Percentiles rank a stretch among this genome's conserved stretches.
phyloP scores from a whole-genome alignment of 2,888 invertebrate genomes.

The Chloroclystis v-ata region DNA sequence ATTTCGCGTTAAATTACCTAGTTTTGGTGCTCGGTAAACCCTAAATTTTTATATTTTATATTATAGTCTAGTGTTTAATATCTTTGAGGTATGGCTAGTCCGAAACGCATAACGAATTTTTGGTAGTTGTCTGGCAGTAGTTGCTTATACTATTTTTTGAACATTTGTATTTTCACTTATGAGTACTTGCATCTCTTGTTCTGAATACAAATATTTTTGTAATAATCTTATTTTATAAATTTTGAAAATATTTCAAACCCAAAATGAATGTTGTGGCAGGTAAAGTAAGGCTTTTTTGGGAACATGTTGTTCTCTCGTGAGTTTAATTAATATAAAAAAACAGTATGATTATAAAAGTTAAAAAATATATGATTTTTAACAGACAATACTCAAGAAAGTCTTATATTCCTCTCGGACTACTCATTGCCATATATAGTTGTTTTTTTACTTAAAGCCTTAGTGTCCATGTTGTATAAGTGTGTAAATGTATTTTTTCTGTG shows the following conservation, averaged over 20 bases:
- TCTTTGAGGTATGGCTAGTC: conserved; percentile 61
- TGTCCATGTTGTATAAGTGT: conserved; percentile 48
- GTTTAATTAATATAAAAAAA: too few relatives aligned
- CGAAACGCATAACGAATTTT: conserved; percentile 50
- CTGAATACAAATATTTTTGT: too few relatives aligned
- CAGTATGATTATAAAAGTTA: too few relatives aligned
- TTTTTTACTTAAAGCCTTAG: conserved; percentile 58
- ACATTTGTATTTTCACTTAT: background rate
- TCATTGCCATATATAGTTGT: conserved; percentile 66
- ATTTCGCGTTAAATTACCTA: conserved; percentile 5
- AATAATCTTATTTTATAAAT: too few relatives aligned
- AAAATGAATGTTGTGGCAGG: too few relatives aligned
- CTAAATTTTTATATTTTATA: conserved; percentile 23
- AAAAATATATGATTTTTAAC: too few relatives aligned
- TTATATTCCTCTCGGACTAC: conserved; percentile 52
- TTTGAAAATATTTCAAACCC: too few relatives aligned
- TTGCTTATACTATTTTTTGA: conserved; percentile 12
- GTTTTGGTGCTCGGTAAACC: conserved; percentile 52
- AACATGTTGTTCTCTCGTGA: too few relatives aligned
- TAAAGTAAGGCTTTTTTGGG: too few relatives aligned
- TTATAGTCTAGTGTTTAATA: conserved; percentile 40
- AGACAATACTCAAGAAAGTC: too few relatives aligned
- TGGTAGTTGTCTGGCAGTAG: conserved; percentile 20
- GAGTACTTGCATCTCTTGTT: background rate
- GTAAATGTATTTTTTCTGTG: conserved; percentile 66